Evolutionary conservation across 2,797 vertebrate species (phyloP).

Genomic region (Macroramphosus scolopax): DNA sequence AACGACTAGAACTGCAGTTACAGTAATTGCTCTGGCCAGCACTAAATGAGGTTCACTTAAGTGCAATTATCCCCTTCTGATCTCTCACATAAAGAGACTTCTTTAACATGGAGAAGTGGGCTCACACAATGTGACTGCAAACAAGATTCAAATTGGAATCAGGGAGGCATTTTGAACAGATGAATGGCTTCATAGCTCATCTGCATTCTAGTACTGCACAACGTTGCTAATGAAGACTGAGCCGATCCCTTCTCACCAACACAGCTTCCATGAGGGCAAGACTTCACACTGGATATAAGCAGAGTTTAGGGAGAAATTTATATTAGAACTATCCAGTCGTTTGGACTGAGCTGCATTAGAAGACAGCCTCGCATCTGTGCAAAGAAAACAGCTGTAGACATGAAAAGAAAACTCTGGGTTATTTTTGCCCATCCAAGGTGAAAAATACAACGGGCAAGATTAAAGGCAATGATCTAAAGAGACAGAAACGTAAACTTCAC

Average conservation of each 20-base stretch:
- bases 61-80: constrained; percentile 80
- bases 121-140: constrained; percentile 78
- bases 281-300: constrained; percentile 48
- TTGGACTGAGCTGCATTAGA: constrained; percentile 16
- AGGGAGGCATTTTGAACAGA: constrained; percentile 75
- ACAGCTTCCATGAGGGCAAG: constrained; percentile 46
- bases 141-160: constrained; percentile 80
- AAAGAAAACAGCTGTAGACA: constrained; percentile 30
- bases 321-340: constrained; percentile 31
- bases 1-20: constrained; percentile 74
- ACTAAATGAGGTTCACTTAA: constrained; percentile 82
- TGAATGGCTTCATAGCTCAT: constrained; percentile 78
- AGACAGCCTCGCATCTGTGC: constrained; percentile 7
- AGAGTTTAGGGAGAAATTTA: constrained; percentile 26
- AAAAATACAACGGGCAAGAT: constrained; percentile 34
- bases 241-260: constrained; percentile 56
- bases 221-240: constrained; percentile 74
- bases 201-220: constrained; percentile 75
- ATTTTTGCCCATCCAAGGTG: constrained; percentile 22
- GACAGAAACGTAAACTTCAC: constrained; percentile 26
- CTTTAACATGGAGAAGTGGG: constrained; percentile 75
- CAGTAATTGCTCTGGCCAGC: constrained; percentile 79
- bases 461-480: constrained; percentile 12
- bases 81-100: constrained; percentile 78
- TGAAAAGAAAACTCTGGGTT: constrained; percentile 18